Percentiles rank a stretch among this genome's conserved stretches.
Evolutionary conservation across 1,140 invertebrate genomes (phyloP).

Genomic region (Pararge aegeria): DNA sequence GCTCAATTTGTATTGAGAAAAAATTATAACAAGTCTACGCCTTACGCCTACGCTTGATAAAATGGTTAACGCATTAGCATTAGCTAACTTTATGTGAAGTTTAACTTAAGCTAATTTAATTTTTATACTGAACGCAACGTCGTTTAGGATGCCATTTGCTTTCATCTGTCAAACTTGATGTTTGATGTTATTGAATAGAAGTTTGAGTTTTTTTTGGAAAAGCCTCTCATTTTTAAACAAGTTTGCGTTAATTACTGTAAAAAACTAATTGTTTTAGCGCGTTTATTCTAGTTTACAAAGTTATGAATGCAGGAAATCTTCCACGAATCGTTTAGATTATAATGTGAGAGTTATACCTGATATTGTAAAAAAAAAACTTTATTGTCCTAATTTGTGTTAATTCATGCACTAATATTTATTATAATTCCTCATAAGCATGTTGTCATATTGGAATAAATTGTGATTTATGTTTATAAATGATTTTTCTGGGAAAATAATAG

Average conservation of each 20-base stretch:
- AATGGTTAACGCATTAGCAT: no score
- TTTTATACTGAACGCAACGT: slow-evolving; percentile 46
- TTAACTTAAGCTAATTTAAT: no score
- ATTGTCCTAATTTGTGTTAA: slow-evolving; percentile 18
- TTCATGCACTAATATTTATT: slow-evolving; percentile 17
- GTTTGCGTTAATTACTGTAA: slow-evolving; percentile 36
- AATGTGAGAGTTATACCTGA: slow-evolving; percentile 47
- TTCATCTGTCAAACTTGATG: slow-evolving; percentile 76
- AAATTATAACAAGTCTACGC: no score
- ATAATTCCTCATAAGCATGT: slow-evolving; percentile 7
- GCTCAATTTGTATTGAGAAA: no score
- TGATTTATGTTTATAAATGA: slow-evolving; percentile 3
- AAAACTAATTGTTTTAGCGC: slow-evolving; percentile 27
- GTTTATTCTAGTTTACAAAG: slow-evolving; percentile 2
- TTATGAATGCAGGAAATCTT: slow-evolving; percentile 35
- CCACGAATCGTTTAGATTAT: slow-evolving; percentile 33
- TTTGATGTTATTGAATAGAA: slow-evolving; percentile 78
- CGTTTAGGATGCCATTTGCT: slow-evolving; percentile 70
- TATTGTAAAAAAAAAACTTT: slow-evolving; percentile 33
- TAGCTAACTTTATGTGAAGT: no score
- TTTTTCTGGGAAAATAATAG: slow-evolving; percentile 26
- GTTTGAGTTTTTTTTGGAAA: slow-evolving; percentile 42
- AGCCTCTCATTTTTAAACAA: slow-evolving; percentile 33
- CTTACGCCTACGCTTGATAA: no score
- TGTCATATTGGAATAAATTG: slow-evolving; percentile 10